Base-by-base conservation (phyloP, 2,113 vertebrate species). In the Crotophaga sulcirostris region DNA sequence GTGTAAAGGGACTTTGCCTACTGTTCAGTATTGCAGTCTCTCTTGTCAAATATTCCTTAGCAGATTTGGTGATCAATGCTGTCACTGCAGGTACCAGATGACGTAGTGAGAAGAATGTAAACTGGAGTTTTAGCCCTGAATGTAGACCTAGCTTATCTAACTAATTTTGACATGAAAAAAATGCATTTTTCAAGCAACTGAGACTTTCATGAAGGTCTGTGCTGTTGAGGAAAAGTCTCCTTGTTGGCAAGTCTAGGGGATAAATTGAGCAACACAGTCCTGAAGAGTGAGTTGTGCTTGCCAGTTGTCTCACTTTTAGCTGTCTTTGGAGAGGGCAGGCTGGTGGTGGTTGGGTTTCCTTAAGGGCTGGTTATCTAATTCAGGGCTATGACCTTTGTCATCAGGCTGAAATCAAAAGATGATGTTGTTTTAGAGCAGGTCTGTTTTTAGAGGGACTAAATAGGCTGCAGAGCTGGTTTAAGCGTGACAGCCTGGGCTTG, bases 131-230 rank as follows among this genome's bases (percentile, higher is more conserved):
- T 40, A 84, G 38, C 26, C 34, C 33, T 55, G 26, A 62, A 28
- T 4, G 20, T 52, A 78, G 38, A 42, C 62, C 40, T 64, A 42
- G 18, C 38, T 78, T 67, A 70, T 24, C 15, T 60, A 75, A 18
- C 13, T 55, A 3, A 28, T 44, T 64, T 82, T 49, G 58, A 56
- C 31, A 40, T 13, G 16, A 70, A 67, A 54, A 92, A 54, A 92
- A 28, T 4, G 2, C 1, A n/a, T 31, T 1, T 28, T 88, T 62
- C 28, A 52, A 44, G 44, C 6, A 74, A 7, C 10, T 20, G 40
- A 73, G 62, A 7, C 5, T 62, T 36, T n/a, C 5, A 2, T 1
- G 29, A 67, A 23, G 3, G 12, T 31, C 54, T 59, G 26, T 0
- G 5, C 36, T 72, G 9, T 13, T 70, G 24, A 74, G 49, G 52